Base-by-base conservation (phyloP, 2,113 vertebrate species). In the Coracopsis vasa region DNA sequence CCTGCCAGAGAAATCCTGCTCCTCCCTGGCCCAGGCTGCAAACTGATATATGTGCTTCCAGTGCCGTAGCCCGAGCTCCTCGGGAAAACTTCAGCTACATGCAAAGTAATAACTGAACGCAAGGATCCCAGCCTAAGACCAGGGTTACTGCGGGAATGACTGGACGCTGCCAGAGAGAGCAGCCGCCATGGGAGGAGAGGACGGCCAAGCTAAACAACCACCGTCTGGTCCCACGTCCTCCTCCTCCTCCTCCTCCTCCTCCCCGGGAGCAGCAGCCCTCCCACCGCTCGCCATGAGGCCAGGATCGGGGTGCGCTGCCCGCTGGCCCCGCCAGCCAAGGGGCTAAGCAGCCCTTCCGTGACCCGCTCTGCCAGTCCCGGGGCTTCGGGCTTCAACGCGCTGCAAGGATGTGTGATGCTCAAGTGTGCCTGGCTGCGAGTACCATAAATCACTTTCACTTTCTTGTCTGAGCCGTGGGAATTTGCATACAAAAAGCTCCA, bases 351-450 rank as follows among this genome's bases (percentile, higher is more conserved):
- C n/a, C 9, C 19, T 35, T 45, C 31, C 24, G 15, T 1, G 1
- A 8, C 20, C 13, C 2, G 23, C 18, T 60, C 9, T 48, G 58
- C 66, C 4, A 1, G 15, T 44, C 21, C n/a, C 0, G 2, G n/a
- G 44, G 44, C 23, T 70, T 48, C 4, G 4, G 45, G 79, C 45
- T 70, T 58, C 10, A 2, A 2, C 2, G 19, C 4, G 0, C 33
- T 39, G 28, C 31, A 6, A 4, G 0, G 2, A 21, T 0, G 0
- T 0, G 1, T 15, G 35, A 54, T 29, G 37, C 28, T 70, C 8
- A 0, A 35, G 31, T 10, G 16, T 2, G 6, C 25, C 25, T 41
- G 67, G 29, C 64, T 83, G 48, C 3, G 1, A 2, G 16, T 21
- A 4, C 28, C 19, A 4, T n/a, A 31, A 74, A 64, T 62, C 44